Percentiles rank a stretch among this genome's conserved stretches.
Evolutionary conservation across 2,113 vertebrate species (phyloP).

Genomic region (Gopherus evgoodei): DNA sequence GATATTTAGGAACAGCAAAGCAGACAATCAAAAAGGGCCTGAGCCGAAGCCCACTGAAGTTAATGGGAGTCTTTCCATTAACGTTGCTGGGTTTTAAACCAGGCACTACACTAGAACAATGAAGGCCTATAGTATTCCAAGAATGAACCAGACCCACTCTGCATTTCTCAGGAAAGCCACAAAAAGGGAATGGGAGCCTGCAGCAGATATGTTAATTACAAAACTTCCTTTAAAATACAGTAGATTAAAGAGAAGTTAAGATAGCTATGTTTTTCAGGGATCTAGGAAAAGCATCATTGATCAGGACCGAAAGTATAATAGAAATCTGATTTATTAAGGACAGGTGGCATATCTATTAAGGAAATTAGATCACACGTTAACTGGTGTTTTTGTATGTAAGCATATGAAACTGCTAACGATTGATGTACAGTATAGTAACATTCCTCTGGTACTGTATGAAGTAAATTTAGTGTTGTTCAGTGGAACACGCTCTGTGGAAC

Average conservation of each 20-base stretch:
- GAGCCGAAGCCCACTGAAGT: constrained; percentile 10
- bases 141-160: neutral
- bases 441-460: neutral
- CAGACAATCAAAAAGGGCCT: neutral
- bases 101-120: fast-evolving
- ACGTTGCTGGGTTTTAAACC: neutral
- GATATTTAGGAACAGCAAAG: neutral
- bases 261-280: neutral
- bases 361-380: neutral
- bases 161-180: neutral
- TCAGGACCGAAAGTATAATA: neutral
- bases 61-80: neutral
- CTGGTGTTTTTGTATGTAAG: neutral
- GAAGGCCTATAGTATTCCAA: neutral
- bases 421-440: neutral
- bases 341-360: neutral
- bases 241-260: neutral
- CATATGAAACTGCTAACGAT: neutral
- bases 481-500: constrained; percentile 26
- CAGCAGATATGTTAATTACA: neutral
- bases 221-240: neutral
- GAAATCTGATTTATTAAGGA: neutral
- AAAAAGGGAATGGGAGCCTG: neutral
- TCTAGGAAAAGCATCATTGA: neutral
- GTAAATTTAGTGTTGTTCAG: constrained; percentile 6